A percentile compares a stretch with the other conserved stretches of the same genome.
These are phyloP conservation scores for Jacana jacana DNA, from an alignment of 2,113 vertebrate species.

Conservation along the genomic window DNA sequence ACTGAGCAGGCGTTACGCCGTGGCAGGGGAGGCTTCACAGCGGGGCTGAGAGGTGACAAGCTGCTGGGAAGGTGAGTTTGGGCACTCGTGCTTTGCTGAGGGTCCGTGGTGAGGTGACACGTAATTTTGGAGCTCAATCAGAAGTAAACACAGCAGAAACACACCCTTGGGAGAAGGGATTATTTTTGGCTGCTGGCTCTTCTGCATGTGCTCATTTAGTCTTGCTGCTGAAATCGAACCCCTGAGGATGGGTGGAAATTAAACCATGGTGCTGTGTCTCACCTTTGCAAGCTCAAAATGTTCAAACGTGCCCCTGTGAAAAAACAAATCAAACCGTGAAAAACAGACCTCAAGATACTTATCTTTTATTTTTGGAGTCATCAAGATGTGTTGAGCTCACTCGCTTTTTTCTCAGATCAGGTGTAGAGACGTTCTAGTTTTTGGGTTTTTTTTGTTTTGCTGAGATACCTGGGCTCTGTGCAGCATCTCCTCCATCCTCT, in stretches of 20 bases:
- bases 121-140: neutral
- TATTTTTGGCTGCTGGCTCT: neutral
- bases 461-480: neutral
- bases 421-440: neutral
- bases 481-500: neutral
- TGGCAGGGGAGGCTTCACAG: neutral
- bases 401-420: neutral
- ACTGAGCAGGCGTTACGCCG: accelerated
- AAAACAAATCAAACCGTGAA: neutral
- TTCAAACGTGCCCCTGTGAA: neutral
- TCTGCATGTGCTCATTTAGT: neutral
- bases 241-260: neutral
- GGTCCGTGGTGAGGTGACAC: neutral
- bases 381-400: neutral
- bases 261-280: neutral
- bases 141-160: neutral
- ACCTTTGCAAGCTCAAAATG: neutral
- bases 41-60: neutral
- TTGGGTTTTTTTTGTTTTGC: neutral
- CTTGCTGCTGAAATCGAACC: neutral
- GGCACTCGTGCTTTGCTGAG: neutral
- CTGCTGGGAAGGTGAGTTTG: neutral
- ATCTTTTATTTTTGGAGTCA: neutral
- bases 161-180: neutral
- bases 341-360: neutral